phyloP scores from a whole-genome alignment of 1,140 invertebrate genomes.

The Tachypleus tridentatus region DNA sequence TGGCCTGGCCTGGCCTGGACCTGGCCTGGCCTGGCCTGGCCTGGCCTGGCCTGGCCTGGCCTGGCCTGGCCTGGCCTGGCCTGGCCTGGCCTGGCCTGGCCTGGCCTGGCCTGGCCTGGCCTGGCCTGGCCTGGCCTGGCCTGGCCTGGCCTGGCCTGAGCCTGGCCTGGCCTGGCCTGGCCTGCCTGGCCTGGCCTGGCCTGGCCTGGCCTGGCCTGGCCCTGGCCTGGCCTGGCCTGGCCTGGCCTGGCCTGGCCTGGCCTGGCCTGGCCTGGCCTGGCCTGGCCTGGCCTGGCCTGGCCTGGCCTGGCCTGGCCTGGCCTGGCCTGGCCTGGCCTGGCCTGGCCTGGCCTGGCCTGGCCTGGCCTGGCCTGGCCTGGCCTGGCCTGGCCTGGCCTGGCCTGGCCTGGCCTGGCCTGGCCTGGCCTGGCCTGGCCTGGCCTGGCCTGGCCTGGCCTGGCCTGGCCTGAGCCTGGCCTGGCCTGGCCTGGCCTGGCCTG shows the following conservation, averaged over 20 bases:
- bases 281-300: conserved; percentile 22
- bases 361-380: conserved; percentile 25
- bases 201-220: conserved; percentile 21
- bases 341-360: conserved; percentile 22
- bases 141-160: conserved; percentile 25
- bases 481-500: conserved; percentile 24
- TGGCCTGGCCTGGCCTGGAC: no score
- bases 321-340: conserved; percentile 19
- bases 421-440: conserved; percentile 24
- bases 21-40: conserved; percentile 24
- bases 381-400: conserved; percentile 23
- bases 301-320: conserved; percentile 25
- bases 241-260: conserved; percentile 24
- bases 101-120: conserved; percentile 21
- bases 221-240: no score
- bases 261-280: conserved; percentile 26
- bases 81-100: conserved; percentile 24
- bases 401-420: conserved; percentile 22
- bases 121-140: conserved; percentile 21
- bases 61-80: conserved; percentile 23
- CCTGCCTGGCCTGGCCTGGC: no score
- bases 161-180: conserved; percentile 20
- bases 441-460: conserved; percentile 22
- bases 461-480: conserved; percentile 24
- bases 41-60: conserved; percentile 23